Percentiles rank a stretch among this genome's conserved stretches.
phyloP scores from a whole-genome alignment of 2,888 invertebrate species.

The Acleris laterana region DNA sequence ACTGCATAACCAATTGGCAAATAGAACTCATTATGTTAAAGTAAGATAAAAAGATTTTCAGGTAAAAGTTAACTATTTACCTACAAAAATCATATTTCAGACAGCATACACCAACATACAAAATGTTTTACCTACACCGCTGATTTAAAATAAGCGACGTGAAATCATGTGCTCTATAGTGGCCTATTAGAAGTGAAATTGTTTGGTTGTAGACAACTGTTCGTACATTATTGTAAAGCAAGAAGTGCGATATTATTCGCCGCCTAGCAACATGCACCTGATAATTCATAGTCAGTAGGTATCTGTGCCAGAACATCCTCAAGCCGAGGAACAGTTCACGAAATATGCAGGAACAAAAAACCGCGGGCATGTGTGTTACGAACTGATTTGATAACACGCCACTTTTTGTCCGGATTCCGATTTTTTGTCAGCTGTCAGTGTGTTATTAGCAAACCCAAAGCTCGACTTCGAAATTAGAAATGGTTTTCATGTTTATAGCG shows the following conservation, averaged over 20 bases:
- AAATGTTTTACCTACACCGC: too few species aligned
- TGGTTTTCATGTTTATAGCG: constrained; percentile 11
- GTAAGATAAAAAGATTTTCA: too few species aligned
- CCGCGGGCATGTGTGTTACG: constrained; percentile 24
- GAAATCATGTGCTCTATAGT: too few species aligned
- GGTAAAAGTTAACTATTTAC: too few species aligned
- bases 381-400: constrained; percentile 34
- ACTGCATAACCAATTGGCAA: too few species aligned
- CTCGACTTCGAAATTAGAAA: constrained; percentile 25
- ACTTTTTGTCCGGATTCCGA: constrained; percentile 31
- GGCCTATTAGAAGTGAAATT: too few species aligned
- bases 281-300: constrained; percentile 31
- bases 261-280: constrained; percentile 23
- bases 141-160: too few species aligned
- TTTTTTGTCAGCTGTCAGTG: constrained; percentile 30
- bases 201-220: too few species aligned
- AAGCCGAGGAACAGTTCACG: constrained; percentile 21
- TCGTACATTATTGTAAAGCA: too few species aligned
- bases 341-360: constrained; percentile 32
- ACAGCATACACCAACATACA: too few species aligned
- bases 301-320: constrained; percentile 33
- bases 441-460: constrained; percentile 30
- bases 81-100: too few species aligned
- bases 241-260: neutral
- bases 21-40: too few species aligned